Base-by-base conservation (phyloP, 2,888 invertebrate genomes). In the Adineta ricciae region DNA sequence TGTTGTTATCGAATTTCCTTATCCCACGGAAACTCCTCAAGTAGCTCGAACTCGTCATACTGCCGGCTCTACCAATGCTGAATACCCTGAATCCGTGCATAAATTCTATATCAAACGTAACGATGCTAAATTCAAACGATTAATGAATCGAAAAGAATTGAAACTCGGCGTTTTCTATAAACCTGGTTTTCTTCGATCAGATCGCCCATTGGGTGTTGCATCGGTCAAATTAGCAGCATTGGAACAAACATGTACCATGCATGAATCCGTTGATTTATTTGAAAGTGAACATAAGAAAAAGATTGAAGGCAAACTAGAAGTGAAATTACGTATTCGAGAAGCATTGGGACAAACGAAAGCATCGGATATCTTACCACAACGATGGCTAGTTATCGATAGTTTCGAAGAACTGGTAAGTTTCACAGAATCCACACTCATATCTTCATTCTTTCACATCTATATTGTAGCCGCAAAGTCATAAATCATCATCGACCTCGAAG, bases 181-280 rank as follows among this genome's bases (percentile, higher is more conserved):
- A 92, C 96, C 97, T 91, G 96, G 97, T 88, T 96, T 98, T 92
- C 94, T 98, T 90, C 93, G 95, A 87, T 93, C 94, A 88, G 97
- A 98, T 91, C 92, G 93, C 84, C 91, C 95, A 84, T 92, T 98
- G 85, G 98, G 97, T 49, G 93, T 94, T 5, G 94, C 93, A 24
- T 93, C 92, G 87, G 93, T 97, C n/a, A 97, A 97, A 89, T 91
- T 98, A 87, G 94, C 94, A 88, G 94, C 94, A 27, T 91, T 98
- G 86, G 97, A 97, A 92, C 94, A 93, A 0, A 93, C 94, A 86
- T 95, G 96, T 89, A 83, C 83, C 11, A 38, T 83, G 36, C 83
- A 83, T 56, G 54, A 83, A 83, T 49, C 49, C 0, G 50, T 83
- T 83, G 83, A 83, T 83, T 56, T 83, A 36, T 83, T 24, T 9